Conservation (phyloP, 2,888 invertebrate genomes). For the Cheilosia scutellata region DNA sequence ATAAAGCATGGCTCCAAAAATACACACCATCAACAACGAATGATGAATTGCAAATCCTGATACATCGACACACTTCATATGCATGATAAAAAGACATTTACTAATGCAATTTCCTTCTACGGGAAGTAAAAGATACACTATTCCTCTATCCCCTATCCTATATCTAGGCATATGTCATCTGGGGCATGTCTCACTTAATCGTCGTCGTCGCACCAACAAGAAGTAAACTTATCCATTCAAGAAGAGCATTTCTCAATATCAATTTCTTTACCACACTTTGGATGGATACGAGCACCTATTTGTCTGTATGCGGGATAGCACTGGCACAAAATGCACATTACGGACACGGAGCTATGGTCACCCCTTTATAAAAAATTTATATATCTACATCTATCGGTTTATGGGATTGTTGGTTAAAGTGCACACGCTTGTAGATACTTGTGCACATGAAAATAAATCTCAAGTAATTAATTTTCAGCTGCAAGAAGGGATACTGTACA, state of each 20-base stretch:
- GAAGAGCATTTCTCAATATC: conserved; percentile 42
- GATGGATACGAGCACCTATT: neutral
- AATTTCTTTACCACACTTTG: conserved; percentile 34
- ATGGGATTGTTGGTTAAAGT: conserved; percentile 13
- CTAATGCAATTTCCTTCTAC: conserved; percentile 6
- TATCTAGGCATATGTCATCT: neutral
- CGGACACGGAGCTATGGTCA: conserved; percentile 25
- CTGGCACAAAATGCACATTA: neutral
- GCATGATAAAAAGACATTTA: conserved; percentile 36
- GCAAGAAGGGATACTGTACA: conserved; percentile 9
- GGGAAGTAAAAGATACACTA: conserved; percentile 7
- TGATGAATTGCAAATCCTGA: conserved; percentile 39
- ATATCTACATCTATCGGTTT: neutral
- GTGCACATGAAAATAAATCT: conserved; percentile 59
- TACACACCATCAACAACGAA: neutral
- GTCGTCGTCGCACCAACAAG: neutral
- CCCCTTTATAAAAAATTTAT: conserved; percentile 6
- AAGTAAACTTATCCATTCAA: conserved; percentile 10
- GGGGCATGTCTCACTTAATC: conserved; percentile 55
- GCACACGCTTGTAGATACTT: conserved; percentile 6
- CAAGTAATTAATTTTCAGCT: conserved; percentile 54
- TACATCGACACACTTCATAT: conserved; percentile 10
- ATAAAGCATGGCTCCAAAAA: conserved; percentile 17
- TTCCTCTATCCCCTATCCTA: neutral
- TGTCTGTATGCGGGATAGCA: neutral